Base-by-base conservation (phyloP, 1,140 invertebrate species). In the Phortica variegata region DNA sequence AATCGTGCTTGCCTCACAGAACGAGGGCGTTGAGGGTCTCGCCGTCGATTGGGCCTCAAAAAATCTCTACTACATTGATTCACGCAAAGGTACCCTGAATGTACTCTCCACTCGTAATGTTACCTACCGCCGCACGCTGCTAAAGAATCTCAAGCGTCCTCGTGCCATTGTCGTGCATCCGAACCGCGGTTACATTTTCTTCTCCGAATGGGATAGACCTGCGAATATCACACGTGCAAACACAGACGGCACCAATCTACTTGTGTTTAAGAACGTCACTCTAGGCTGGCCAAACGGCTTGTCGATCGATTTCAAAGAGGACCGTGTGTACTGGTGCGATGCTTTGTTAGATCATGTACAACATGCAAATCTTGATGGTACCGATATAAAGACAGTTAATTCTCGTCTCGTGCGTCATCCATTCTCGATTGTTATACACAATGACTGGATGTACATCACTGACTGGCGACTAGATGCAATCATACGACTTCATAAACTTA, bases 51-150 rank as follows among this genome's bases (percentile, higher is more conserved):
- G 95, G 96, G 90, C 90, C 0, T 89, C 94, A 0, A 95, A 97
- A 69, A 98, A 98, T 75, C 80, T 99, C 0, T 99, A 98, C 77
- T 99, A 97, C 77, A 97, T 98, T 38, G 95, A 98, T 69, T 97
- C 93, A 7, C 83, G 93, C 8, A 94, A 95, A 78, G 95, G 95
- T 54, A 96, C 94, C 0, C 76, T 99, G 0, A 97, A 97, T 63
- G 95, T 98, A 0, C 77, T 98, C 0, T 93, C 88, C 17, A 93
- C 91, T 0, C 80, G 85, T 16, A 93, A 95, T 56, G 85, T 92
- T 0, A 88, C 89, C 0, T 88, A 91, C 61, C 81, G 91, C 3
- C 82, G 92, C 60, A 93, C 91, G 0, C 71, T 97, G 3, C 72
- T 97, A 8, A 91, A 88, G 68, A 91, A 95, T 65, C 75, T 97